These are phyloP conservation scores for Larimichthys polyactis DNA, from an alignment of 2,113 vertebrate genomes.

Conservation along the genomic window DNA sequence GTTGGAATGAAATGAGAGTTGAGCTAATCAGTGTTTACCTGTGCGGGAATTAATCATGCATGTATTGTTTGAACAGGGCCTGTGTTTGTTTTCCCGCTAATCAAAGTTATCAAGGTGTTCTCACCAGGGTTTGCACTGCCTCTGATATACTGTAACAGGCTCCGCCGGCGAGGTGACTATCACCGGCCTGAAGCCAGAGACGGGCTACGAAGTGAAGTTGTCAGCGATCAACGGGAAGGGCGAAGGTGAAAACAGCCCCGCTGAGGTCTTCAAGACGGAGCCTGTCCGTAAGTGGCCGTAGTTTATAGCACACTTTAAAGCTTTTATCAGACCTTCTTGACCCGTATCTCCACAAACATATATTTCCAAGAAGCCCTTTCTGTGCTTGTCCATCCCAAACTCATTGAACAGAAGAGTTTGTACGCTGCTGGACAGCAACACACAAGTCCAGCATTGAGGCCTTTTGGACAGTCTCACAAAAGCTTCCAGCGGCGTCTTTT, in stretches of 20 bases:
- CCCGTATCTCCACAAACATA: conserved; percentile 8
- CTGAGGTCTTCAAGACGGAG: conserved; percentile 91
- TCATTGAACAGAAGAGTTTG: conserved; percentile 4
- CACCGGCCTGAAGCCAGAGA: conserved; percentile 91
- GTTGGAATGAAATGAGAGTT: conserved; percentile 37
- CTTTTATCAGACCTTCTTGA: conserved; percentile 29
- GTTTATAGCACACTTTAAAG: not conserved
- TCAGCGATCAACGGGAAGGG: conserved; percentile 97
- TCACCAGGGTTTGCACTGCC: conserved; percentile 27
- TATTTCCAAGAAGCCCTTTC: not conserved
- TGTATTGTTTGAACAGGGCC: conserved; percentile 50
- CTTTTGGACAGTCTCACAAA: conserved; percentile 31
- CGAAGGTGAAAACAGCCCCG: conserved; percentile 89
- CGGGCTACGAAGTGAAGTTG: conserved; percentile 89
- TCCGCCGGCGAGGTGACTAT: conserved; percentile 85
- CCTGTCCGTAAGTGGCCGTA: conserved; percentile 94
- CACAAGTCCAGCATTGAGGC: not conserved
- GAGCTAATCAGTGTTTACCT: conserved; percentile 49
- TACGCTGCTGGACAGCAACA: conserved; percentile 1
- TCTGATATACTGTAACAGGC: conserved; percentile 67
- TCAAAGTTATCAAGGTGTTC: conserved; percentile 52
- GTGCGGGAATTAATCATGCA: conserved; percentile 42
- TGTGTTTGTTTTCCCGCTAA: conserved; percentile 49
- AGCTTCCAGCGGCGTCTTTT: conserved; percentile 30
- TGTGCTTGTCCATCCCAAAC: not conserved